These are phyloP conservation scores for Sycon ciliatum DNA, from an alignment of 37 sponge, comb jelly and placozoan genomes.

Conservation along the genomic window DNA sequence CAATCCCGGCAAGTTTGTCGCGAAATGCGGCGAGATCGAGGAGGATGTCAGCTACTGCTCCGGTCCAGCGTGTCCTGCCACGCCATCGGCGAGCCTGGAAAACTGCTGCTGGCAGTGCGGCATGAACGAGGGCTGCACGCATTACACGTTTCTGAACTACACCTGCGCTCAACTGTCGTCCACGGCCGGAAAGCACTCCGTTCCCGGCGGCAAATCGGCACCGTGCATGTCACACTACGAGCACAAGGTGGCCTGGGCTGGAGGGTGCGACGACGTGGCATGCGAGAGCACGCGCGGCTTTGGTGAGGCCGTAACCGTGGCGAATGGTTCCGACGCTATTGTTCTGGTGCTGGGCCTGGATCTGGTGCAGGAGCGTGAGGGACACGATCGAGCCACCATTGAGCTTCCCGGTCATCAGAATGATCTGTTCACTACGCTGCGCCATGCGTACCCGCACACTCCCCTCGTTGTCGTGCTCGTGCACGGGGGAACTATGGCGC, in stretches of 20 bases:
- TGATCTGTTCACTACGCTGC: background rate
- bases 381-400: slow-evolving; percentile 26
- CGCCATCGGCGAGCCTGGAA: background rate
- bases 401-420: background rate
- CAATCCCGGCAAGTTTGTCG: background rate
- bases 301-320: slow-evolving; percentile 14
- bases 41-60: background rate
- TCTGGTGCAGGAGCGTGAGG: slow-evolving; percentile 41
- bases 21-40: background rate
- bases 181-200: background rate
- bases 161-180: background rate
- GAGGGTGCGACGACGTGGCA: slow-evolving; percentile 18
- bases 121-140: background rate
- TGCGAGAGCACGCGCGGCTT: slow-evolving; percentile 36
- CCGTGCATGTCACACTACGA: background rate
- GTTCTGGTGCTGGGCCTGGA: slow-evolving; percentile 55
- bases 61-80: background rate
- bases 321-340: slow-evolving; percentile 39
- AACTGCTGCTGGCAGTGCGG: slow-evolving; percentile 5
- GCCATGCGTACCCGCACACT: background rate
- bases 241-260: slow-evolving; percentile 17
- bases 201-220: background rate
- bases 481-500: background rate
- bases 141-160: background rate
- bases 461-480: background rate